Conservation (phyloP, 2,113 vertebrate genomes). For the Oplegnathus fasciatus region DNA sequence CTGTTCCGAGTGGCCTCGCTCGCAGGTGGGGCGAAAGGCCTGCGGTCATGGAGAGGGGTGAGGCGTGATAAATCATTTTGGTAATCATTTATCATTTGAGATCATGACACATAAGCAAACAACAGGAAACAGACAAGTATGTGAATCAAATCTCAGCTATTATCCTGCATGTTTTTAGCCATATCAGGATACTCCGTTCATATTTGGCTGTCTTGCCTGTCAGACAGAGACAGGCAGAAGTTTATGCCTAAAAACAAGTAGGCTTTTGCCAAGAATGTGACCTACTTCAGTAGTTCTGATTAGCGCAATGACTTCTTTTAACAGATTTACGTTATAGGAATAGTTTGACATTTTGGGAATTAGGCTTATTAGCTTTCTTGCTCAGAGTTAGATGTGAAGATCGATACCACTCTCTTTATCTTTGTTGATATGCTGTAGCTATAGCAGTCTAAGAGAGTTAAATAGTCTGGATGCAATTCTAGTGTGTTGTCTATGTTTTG, state of each 20-base stretch:
- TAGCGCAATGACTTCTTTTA: not conserved
- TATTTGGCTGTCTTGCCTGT: not conserved
- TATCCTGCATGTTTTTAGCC: not conserved
- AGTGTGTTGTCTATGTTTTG: not conserved
- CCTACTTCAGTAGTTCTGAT: not conserved
- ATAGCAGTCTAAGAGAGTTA: not conserved
- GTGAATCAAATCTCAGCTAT: not conserved
- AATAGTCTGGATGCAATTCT: not conserved
- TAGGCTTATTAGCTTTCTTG: not conserved
- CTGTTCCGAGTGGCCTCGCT: no score
- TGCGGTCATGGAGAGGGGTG: not conserved
- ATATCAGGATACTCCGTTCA: not conserved
- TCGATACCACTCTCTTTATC: not conserved
- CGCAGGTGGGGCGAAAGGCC: no score
- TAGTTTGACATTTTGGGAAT: not conserved
- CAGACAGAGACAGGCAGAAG: not conserved
- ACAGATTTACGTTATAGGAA: not conserved
- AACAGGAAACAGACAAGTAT: not conserved
- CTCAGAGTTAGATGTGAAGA: not conserved
- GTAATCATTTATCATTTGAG: no score
- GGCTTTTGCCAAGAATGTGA: not conserved
- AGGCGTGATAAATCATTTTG: not conserved
- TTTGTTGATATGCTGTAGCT: not conserved
- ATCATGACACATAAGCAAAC: not conserved
- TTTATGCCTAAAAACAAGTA: not conserved